A percentile compares a stretch with the other conserved stretches of the same genome.
Conservation (phyloP, 2,797 vertebrate species). For the Rhinoraja longicauda region DNA sequence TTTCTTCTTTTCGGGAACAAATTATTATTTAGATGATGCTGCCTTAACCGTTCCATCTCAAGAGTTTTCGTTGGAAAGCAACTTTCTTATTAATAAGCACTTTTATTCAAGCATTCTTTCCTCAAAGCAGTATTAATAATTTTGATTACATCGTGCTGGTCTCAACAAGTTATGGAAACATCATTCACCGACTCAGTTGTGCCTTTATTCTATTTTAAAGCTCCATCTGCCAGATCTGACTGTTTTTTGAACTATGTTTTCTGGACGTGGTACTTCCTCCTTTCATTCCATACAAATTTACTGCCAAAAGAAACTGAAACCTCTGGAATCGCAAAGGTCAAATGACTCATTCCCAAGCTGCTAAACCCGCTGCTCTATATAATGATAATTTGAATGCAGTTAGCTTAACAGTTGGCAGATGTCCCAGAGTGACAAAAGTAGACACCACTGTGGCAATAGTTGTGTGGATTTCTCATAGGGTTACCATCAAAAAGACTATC, state of each 20-base stretch:
- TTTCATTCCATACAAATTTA: not conserved
- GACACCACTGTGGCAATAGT: not conserved
- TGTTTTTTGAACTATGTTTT: not conserved
- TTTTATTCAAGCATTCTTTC: not conserved
- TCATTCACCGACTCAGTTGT: not conserved
- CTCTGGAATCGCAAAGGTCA: constrained; percentile 15
- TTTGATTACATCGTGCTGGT: not conserved
- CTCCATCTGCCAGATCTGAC: not conserved
- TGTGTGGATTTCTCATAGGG: not conserved
- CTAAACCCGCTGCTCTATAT: not conserved
- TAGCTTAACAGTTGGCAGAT: constrained; percentile 27
- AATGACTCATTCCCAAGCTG: constrained; percentile 25
- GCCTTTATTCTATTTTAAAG: not conserved
- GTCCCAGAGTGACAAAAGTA: not conserved
- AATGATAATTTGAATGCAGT: constrained; percentile 1
- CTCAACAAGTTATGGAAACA: not conserved
- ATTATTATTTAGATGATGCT: not conserved
- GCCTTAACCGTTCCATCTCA: not conserved
- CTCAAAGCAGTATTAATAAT: not conserved
- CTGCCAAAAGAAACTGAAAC: not conserved
- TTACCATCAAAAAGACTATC: not conserved
- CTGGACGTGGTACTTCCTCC: not conserved
- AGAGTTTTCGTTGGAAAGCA: not conserved
- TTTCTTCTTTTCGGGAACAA: not conserved
- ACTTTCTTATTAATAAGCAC: not conserved